Evolutionary conservation across 2,113 vertebrate genomes (phyloP).

Genomic region (Elaphurus davidianus): DNA sequence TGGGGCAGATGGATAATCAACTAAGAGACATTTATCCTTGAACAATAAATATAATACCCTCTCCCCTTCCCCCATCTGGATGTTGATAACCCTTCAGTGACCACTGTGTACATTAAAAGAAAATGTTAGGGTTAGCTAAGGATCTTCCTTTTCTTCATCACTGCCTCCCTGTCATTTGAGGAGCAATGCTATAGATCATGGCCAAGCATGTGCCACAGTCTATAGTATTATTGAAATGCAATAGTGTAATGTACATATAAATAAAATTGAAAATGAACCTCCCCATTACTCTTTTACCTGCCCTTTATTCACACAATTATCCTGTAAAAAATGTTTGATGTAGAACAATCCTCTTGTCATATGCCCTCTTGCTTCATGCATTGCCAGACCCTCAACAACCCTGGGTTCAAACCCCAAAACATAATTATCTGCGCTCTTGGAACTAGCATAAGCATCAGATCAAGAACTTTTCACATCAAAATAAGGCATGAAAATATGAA

Average conservation of each 20-base stretch:
- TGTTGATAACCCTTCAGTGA: not conserved
- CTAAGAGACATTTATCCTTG: not conserved
- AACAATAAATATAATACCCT: not conserved
- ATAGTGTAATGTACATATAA: not conserved
- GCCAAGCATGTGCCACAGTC: not conserved
- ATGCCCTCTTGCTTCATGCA: not conserved
- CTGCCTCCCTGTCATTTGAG: not conserved
- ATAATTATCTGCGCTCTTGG: not conserved
- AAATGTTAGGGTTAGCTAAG: not conserved
- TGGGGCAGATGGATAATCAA: not conserved
- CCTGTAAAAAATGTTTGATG: not conserved
- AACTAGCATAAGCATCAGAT: not conserved
- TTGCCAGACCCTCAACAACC: not conserved
- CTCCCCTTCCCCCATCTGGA: not conserved
- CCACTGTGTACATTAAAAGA: not conserved
- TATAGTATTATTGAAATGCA: not conserved
- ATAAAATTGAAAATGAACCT: not conserved
- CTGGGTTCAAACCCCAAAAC: not conserved
- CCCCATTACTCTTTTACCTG: not conserved
- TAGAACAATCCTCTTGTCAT: too few species aligned
- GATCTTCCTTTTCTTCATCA: not conserved
- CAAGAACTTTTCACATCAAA: not conserved
- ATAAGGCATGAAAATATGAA: not conserved
- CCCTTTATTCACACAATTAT: not conserved
- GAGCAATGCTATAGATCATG: not conserved